Conservation (phyloP, 1,140 invertebrate genomes). For the Drosophila pectinifera region DNA sequence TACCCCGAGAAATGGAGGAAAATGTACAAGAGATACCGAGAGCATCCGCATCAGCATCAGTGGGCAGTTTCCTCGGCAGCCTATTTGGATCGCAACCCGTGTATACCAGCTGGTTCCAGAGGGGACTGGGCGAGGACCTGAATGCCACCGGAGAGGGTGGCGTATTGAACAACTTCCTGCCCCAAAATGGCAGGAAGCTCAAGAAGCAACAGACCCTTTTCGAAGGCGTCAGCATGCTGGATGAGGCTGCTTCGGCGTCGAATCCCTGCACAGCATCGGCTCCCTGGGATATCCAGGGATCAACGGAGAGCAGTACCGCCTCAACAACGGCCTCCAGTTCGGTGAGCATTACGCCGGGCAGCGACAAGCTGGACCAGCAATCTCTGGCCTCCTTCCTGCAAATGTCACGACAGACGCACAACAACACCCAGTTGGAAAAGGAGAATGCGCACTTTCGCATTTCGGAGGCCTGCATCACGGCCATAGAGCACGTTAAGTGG, state of each 20-base stretch:
- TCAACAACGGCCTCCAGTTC: conserved; percentile 53
- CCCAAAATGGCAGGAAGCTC: conserved; percentile 86
- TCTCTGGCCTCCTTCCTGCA: conserved; percentile 91
- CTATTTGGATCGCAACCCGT: conserved; percentile 66
- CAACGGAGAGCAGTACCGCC: conserved; percentile 10
- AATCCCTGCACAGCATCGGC: conserved; percentile 86
- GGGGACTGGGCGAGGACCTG: conserved; percentile 32
- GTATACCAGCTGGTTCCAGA: conserved; percentile 73
- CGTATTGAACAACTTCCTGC: conserved; percentile 71
- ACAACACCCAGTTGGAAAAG: conserved; percentile 92
- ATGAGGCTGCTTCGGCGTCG: conserved; percentile 31
- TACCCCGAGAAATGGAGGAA: conserved; percentile 7
- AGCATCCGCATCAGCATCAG: conserved; percentile 24
- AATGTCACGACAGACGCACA: conserved; percentile 89
- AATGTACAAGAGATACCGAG: neutral
- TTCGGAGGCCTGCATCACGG: conserved; percentile 93
- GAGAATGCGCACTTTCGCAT: conserved; percentile 95
- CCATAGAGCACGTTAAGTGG: conserved; percentile 90
- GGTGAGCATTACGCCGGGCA: conserved; percentile 47
- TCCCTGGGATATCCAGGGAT: conserved; percentile 49
- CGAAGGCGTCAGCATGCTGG: conserved; percentile 86
- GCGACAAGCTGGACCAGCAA: conserved; percentile 88
- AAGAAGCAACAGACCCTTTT: conserved; percentile 88
- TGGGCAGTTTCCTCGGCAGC: conserved; percentile 65
- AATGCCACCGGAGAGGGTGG: conserved; percentile 17